Base-by-base conservation (phyloP, 2,888 invertebrate genomes). In the Callinectes sapidus region DNA sequence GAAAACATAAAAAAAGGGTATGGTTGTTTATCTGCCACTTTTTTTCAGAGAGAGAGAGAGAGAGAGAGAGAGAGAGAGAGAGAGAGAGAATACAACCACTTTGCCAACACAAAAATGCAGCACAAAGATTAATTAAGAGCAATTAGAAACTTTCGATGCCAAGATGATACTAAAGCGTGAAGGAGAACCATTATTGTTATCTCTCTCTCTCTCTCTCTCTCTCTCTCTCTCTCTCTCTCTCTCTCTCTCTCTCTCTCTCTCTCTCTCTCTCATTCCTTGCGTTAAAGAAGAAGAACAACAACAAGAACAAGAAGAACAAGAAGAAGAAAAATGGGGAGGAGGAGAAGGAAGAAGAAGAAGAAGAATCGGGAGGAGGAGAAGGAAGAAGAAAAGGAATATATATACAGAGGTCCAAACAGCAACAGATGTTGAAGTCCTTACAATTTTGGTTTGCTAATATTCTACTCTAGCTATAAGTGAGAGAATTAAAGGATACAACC, bases 1-100 rank as follows among this genome's bases (percentile, higher is more conserved):
- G 10, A 48, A 48, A 48, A 48, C 8, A 8, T 42, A 42, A 3
- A 6, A 42, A 48, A 48, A 48, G 10, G 10, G 48, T 42, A 42
- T 42, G 6, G 2, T 48, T 48, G 48, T 48, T 48, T 8, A 8
- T 48, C 3, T 48, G 48, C 8, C 48, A 48, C 10, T 48, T 48
- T 48, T 48, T 48, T 10, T 8, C 0, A 35, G 39, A 35, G 32
- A 32, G 85, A 85, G 85, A 32, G 32, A 85, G 85, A 39, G 39
- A 85, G 85, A 85, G 85, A 85, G 39, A 32, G 61, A 61, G 61
- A 61, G 61, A 61, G 61, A 61, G 61, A 61, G 61, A 61, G 61
- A 61, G 61, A 61, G 61, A 61, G 18, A 16, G 61, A 5, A 16
- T 55, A 61, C 23, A 23, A 61, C 61, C 61, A 23, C 23, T 61